Conservation (phyloP, 2,113 vertebrate genomes). For the Megatriorchis doriae region DNA sequence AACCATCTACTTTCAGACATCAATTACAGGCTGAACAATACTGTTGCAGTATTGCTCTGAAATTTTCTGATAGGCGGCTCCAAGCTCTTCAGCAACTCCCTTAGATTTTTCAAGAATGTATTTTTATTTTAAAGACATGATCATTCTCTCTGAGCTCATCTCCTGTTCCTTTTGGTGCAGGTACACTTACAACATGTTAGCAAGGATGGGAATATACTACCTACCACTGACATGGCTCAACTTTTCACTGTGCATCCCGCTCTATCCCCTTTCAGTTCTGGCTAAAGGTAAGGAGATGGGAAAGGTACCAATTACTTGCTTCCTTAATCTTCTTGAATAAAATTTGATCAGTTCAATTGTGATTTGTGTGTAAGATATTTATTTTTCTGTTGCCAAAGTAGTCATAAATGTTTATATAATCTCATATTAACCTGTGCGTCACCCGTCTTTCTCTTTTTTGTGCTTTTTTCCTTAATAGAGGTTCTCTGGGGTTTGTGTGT, state of each 20-base stretch:
- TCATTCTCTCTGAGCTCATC: not conserved
- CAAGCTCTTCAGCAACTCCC: not conserved
- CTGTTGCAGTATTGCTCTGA: not conserved
- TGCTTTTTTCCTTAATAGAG: not conserved
- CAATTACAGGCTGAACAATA: not conserved
- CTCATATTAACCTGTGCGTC: not conserved
- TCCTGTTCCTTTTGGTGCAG: conserved; percentile 45
- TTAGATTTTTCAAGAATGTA: not conserved
- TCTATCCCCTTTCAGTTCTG: conserved; percentile 83
- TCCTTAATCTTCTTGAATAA: not conserved
- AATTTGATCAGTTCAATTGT: not conserved
- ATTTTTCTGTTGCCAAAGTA: not conserved
- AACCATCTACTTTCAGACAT: not conserved
- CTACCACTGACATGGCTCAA: conserved; percentile 80
- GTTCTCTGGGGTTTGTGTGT: not conserved
- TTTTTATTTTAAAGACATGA: not conserved
- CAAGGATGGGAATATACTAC: conserved; percentile 76
- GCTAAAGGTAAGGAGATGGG: conserved; percentile 80
- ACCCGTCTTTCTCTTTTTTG: not conserved
- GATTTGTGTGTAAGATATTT: not conserved
- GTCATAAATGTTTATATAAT: not conserved
- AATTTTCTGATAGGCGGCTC: not conserved
- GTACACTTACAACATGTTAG: conserved; percentile 81
- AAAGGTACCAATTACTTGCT: not conserved
- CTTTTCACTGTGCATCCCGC: conserved; percentile 82